These are phyloP conservation scores for Sinosuthora webbiana DNA, from an alignment of 2,113 vertebrate species.

Conservation along the genomic window DNA sequence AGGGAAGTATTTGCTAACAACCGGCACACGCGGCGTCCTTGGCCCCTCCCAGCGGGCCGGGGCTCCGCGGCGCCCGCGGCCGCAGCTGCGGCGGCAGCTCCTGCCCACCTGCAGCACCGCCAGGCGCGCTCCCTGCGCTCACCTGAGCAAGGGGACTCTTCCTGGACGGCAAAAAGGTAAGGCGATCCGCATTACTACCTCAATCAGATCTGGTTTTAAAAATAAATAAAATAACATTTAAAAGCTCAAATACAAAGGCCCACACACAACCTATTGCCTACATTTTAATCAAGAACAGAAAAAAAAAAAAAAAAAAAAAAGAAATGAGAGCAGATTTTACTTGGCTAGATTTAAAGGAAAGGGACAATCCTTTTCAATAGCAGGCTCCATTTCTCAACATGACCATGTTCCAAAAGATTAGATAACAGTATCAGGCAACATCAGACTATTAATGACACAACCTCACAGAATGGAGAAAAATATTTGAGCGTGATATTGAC, in stretches of 20 bases:
- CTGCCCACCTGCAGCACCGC: fast-evolving
- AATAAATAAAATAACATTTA: background rate
- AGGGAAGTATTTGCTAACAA: background rate
- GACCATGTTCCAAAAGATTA: background rate
- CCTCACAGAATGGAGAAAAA: background rate
- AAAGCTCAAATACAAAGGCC: background rate
- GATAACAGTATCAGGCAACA: background rate
- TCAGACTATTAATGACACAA: background rate
- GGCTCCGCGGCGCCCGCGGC: background rate
- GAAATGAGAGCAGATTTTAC: background rate
- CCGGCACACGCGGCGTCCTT: background rate
- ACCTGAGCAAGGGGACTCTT: background rate
- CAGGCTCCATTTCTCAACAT: background rate
- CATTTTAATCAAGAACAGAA: background rate
- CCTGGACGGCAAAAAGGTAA: background rate
- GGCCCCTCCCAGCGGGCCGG: background rate
- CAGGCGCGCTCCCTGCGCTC: background rate
- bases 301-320: background rate
- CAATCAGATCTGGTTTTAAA: background rate
- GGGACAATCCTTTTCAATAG: background rate
- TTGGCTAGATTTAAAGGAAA: background rate
- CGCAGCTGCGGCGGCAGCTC: no score
- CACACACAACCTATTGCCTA: background rate
- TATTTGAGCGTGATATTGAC: background rate
- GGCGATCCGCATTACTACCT: background rate